phyloP scores from a whole-genome alignment of 2,888 invertebrate genomes.

The Cantharis rufa region DNA sequence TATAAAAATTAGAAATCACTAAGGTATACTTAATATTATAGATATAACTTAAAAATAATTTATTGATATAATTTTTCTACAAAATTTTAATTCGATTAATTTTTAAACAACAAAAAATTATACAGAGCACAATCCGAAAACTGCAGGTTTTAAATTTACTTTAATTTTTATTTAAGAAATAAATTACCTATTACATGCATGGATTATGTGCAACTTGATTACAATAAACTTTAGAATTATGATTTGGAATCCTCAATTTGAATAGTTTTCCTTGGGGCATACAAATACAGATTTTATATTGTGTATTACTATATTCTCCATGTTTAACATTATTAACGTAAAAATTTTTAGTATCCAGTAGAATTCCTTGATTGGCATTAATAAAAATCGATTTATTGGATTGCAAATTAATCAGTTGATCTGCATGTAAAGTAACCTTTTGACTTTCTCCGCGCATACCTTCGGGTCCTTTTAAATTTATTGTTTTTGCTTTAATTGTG shows the following conservation, averaged over 20 bases:
- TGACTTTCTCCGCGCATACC: conserved; percentile 72
- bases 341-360: conserved; percentile 71
- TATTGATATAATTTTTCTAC: neutral
- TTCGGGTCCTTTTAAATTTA: conserved; percentile 74
- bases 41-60: neutral
- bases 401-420: conserved; percentile 77
- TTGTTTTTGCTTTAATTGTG: conserved; percentile 64
- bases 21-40: too few species aligned
- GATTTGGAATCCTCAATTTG: conserved; percentile 71
- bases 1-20: neutral
- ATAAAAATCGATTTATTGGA: conserved; percentile 77
- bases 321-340: conserved; percentile 65
- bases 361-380: conserved; percentile 71
- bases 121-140: neutral
- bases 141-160: neutral
- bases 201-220: conserved; percentile 69
- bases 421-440: conserved; percentile 73
- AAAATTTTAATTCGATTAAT: neutral
- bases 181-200: conserved; percentile 58
- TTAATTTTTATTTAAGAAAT: neutral
- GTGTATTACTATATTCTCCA: conserved; percentile 54
- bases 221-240: conserved; percentile 61
- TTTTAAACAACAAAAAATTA: too few species aligned
- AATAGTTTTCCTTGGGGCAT: conserved; percentile 88
- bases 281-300: conserved; percentile 88